phyloP scores from a whole-genome alignment of 2,888 invertebrate genomes.

The Furcula furcula region DNA sequence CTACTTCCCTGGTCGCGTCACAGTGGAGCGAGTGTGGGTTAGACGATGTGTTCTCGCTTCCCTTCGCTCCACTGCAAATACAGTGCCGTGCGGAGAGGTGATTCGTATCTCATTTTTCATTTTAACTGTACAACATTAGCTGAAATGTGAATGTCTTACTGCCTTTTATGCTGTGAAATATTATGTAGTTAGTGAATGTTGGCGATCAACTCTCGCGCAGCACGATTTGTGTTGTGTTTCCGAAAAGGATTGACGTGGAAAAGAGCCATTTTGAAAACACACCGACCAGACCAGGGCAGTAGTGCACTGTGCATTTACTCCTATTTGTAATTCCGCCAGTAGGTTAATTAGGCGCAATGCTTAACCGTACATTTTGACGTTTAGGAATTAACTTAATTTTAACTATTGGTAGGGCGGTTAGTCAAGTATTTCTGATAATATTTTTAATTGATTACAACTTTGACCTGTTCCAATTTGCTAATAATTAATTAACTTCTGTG shows the following conservation, averaged over 20 bases:
- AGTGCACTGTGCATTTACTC: slow-evolving; percentile 74
- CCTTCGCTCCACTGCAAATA: slow-evolving; percentile 66
- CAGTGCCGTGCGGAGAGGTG: slow-evolving; percentile 46
- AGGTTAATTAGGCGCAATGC: slow-evolving; percentile 50
- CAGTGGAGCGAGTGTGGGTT: slow-evolving; percentile 54
- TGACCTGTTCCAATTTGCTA: slow-evolving; percentile 63
- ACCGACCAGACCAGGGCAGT: slow-evolving; percentile 83
- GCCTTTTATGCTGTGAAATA: slow-evolving; percentile 30
- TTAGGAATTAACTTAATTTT: slow-evolving; percentile 56
- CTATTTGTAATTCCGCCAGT: slow-evolving; percentile 58
- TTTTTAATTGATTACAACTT: slow-evolving; percentile 70
- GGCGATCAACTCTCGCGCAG: slow-evolving; percentile 52
- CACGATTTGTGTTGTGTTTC: slow-evolving; percentile 93
- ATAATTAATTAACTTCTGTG: slow-evolving; percentile 73
- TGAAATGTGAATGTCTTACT: slow-evolving; percentile 35
- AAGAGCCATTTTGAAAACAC: slow-evolving; percentile 95
- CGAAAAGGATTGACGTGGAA: slow-evolving; percentile 90
- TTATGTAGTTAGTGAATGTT: slow-evolving; percentile 25
- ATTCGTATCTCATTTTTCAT: slow-evolving; percentile 22
- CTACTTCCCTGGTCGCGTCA: slow-evolving; percentile 67
- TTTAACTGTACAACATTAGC: slow-evolving; percentile 23
- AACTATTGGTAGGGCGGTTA: slow-evolving; percentile 63
- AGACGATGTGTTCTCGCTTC: slow-evolving; percentile 26
- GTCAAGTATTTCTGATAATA: slow-evolving; percentile 64
- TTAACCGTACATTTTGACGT: slow-evolving; percentile 59